These are phyloP conservation scores for Agelastica alni DNA, from an alignment of 2,888 invertebrate species.

Conservation along the genomic window DNA sequence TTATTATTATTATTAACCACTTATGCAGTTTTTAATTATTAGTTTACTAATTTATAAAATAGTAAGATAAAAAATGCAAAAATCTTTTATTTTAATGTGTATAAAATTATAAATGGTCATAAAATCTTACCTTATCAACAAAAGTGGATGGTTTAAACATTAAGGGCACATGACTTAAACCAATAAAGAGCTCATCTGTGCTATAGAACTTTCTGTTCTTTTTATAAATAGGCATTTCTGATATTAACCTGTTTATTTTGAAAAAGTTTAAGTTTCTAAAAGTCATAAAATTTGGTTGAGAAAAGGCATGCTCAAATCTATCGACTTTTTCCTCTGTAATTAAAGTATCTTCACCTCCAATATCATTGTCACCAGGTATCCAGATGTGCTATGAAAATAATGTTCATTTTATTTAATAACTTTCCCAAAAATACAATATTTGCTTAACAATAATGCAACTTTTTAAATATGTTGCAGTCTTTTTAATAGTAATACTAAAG, in stretches of 20 bases:
- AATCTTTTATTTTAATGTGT: neutral
- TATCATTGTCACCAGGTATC: constrained; percentile 96
- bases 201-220: constrained; percentile 55
- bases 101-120: neutral
- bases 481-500: too few species aligned
- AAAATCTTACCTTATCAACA: constrained; percentile 57
- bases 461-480: too few species aligned
- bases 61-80: neutral
- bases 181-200: constrained; percentile 63
- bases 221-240: constrained; percentile 63
- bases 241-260: constrained; percentile 73
- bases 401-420: neutral
- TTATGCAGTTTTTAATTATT: too few species aligned
- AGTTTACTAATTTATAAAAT: too few species aligned
- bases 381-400: constrained; percentile 68
- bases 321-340: constrained; percentile 70
- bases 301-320: constrained; percentile 76
- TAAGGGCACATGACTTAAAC: constrained; percentile 76
- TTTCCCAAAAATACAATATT: neutral
- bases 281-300: constrained; percentile 67
- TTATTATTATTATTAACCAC: too few species aligned
- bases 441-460: constrained; percentile 8
- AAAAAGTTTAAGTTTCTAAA: constrained; percentile 70
- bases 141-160: constrained; percentile 60
- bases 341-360: constrained; percentile 86